Conservation (phyloP, 2,113 vertebrate genomes). For the Diglossa brunneiventris region DNA sequence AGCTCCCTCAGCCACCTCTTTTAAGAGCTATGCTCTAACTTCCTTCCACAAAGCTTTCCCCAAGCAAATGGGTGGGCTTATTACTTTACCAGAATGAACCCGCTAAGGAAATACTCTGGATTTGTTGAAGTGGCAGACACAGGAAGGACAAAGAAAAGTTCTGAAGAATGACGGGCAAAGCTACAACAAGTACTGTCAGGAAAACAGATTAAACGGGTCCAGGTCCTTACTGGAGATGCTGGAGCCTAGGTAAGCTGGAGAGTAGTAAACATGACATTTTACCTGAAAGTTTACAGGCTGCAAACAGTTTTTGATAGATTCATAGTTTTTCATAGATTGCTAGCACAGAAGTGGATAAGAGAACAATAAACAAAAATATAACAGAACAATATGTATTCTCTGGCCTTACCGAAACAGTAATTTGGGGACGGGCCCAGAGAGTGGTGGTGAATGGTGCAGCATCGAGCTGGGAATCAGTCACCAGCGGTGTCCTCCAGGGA, state of each 20-base stretch:
- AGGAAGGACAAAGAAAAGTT: neutral
- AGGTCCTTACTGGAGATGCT: neutral
- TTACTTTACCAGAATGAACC: neutral
- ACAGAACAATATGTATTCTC: neutral
- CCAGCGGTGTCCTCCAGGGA: accelerated
- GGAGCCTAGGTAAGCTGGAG: neutral
- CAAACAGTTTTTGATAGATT: neutral
- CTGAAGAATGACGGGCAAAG: neutral
- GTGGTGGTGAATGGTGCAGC: no score
- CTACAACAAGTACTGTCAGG: neutral
- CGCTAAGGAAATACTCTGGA: neutral
- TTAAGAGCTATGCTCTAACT: neutral
- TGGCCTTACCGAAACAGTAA: neutral
- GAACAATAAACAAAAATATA: neutral
- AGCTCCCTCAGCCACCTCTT: neutral
- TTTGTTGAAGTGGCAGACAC: neutral
- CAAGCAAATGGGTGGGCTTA: neutral
- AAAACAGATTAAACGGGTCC: neutral
- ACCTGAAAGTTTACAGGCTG: neutral
- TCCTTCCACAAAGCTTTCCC: neutral
- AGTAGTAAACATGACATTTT: neutral
- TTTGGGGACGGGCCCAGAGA: neutral
- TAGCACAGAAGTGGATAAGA: neutral
- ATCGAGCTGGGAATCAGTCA: neutral
- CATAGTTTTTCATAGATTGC: neutral